Base-by-base conservation (phyloP, 1,140 invertebrate genomes). In the Micrasema minimum region DNA sequence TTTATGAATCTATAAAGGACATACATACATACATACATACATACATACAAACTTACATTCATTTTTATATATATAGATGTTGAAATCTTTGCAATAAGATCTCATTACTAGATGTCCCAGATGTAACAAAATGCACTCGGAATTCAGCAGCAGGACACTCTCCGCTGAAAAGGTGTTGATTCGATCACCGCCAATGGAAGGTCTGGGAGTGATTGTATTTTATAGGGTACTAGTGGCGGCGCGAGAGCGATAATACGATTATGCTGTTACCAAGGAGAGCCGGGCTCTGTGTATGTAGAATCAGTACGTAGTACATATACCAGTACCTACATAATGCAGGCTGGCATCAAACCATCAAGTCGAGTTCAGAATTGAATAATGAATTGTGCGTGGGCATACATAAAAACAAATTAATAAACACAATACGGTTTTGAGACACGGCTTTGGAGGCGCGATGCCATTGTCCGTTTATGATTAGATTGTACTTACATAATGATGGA, bases 331-430 rank as follows among this genome's bases (percentile, higher is more conserved):
- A 2, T 31, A 31, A 31, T 31, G 26, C 26, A 31, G 26, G 26
- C 26, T 2, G 31, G 23, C 51, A 16, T 23, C n/a, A 31, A 2
- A 2, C 12, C 26, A 55, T 23, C 51, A n/a, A 7, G 23, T 5
- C 14, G n/a, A 23, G 51, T 55, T n/a, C 16, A 23, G 51, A 53
- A 37, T 55, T 37, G 51, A 9, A 55, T 37, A 55, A 55, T 55
- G 51, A 55, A 55, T 55, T 9, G 51, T 55, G 51, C 51, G 51
- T 55, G 51, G 51, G 51, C 26, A 37, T 55, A 55, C n/a, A 37
- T 31, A n/a, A 55, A 48, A 55, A 55, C 51, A 55, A 55, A 55
- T 55, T 37, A 55, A 55, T 55, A 55, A 55, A 55, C 51, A 55
- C 51, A 55, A 31, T 55, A 55, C 16, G 51, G 14, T 23, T 31